Conservation (phyloP, 2,113 vertebrate species). For the Etheostoma spectabile region DNA sequence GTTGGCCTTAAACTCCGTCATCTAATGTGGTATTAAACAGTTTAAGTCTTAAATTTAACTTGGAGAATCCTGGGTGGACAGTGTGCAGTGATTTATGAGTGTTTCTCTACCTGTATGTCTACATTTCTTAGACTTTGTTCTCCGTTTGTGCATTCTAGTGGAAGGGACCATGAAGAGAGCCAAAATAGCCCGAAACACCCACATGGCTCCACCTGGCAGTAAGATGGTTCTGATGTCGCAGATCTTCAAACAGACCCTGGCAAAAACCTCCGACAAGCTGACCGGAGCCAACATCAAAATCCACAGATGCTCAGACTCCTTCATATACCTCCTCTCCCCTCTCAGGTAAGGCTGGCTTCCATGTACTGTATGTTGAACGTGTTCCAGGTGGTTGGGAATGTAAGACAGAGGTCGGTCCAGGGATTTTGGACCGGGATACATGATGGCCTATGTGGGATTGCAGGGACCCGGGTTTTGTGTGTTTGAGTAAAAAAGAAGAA, state of each 20-base stretch:
- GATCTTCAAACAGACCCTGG: constrained; percentile 93
- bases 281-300: constrained; percentile 91
- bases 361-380: too few species aligned
- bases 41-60: too few species aligned
- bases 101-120: constrained; percentile 19
- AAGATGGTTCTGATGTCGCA: constrained; percentile 95
- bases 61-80: too few species aligned
- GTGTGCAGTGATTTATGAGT: too few species aligned
- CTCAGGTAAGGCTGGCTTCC: constrained; percentile 85
- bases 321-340: constrained; percentile 95
- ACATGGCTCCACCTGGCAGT: constrained; percentile 86
- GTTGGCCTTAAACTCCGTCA: too few species aligned
- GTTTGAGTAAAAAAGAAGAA: too few species aligned
- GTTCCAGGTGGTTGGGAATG: too few species aligned
- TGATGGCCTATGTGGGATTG: too few species aligned
- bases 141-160: constrained; percentile 81
- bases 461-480: too few species aligned
- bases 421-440: too few species aligned
- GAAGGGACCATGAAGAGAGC: constrained; percentile 92
- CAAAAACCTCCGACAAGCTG: constrained; percentile 94
- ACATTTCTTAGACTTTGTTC: constrained; percentile 22
- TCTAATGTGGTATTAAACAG: too few species aligned
- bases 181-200: constrained; percentile 90
- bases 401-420: too few species aligned
- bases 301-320: constrained; percentile 92